Conservation (phyloP, 2,888 invertebrate genomes). For the Parnassius smintheus region DNA sequence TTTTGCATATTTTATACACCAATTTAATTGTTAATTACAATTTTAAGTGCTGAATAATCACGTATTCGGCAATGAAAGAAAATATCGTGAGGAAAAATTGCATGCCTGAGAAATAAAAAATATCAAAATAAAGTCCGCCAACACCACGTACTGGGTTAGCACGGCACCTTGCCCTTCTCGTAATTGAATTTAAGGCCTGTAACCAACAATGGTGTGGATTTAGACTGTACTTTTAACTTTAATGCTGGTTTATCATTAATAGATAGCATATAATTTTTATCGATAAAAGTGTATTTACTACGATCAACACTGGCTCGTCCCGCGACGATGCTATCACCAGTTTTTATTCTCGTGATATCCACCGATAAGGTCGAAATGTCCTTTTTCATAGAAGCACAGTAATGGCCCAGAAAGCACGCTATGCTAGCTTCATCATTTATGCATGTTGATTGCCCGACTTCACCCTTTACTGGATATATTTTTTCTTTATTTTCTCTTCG, state of each 20-base stretch:
- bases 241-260: not conserved
- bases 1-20: too few species aligned
- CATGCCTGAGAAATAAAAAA: too few species aligned
- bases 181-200: too few species aligned
- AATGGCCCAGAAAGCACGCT: slow-evolving; percentile 75
- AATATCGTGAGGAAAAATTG: too few species aligned
- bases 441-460: slow-evolving; percentile 73
- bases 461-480: slow-evolving; percentile 65
- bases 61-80: too few species aligned
- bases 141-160: too few species aligned
- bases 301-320: slow-evolving; percentile 34
- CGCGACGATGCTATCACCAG: slow-evolving; percentile 69
- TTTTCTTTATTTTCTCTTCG: slow-evolving; percentile 37
- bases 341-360: slow-evolving; percentile 80
- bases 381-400: slow-evolving; percentile 79
- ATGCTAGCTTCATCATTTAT: slow-evolving; percentile 72
- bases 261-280: not conserved
- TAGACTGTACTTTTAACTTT: not conserved
- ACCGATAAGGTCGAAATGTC: slow-evolving; percentile 77
- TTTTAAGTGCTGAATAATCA: too few species aligned
- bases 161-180: too few species aligned
- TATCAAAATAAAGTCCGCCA: too few species aligned
- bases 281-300: slow-evolving; percentile 33
- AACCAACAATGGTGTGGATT: too few species aligned
- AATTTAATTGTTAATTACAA: too few species aligned